A percentile compares a stretch with the other conserved stretches of the same genome.
Evolutionary conservation across 2,797 vertebrate species (phyloP).

Genomic region (Telmatherina bonti): DNA sequence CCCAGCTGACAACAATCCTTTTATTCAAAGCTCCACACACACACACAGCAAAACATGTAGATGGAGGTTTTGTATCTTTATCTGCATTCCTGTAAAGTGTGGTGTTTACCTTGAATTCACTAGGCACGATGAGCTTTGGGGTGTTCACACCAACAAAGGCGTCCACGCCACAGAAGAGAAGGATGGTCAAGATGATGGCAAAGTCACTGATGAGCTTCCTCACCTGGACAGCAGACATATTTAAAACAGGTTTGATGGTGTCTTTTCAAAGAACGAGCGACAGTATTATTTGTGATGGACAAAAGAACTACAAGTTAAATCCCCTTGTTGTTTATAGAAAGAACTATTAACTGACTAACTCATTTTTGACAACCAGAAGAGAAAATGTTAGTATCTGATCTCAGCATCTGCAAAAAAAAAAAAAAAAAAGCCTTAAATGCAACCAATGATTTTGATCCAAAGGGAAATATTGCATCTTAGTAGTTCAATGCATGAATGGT

Average conservation of each 20-base stretch:
- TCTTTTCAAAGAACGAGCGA: neutral
- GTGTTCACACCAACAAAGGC: conserved; percentile 95
- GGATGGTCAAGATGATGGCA: conserved; percentile 95
- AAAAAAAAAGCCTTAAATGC: neutral
- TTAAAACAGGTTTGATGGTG: neutral
- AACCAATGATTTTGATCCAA: neutral
- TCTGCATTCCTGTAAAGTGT: neutral
- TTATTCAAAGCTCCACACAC: neutral
- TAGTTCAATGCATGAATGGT: neutral
- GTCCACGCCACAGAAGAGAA: conserved; percentile 96
- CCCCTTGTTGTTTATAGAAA: neutral
- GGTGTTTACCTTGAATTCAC: conserved; percentile 93
- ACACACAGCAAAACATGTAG: neutral
- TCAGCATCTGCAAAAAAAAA: no score
- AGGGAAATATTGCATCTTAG: neutral
- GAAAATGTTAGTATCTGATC: neutral
- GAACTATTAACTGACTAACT: neutral
- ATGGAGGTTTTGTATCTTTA: neutral
- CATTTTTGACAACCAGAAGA: no score
- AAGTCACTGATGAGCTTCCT: conserved; percentile 98
- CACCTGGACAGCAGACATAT: conserved; percentile 79
- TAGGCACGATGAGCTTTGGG: conserved; percentile 97
- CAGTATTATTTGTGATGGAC: neutral
- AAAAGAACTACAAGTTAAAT: neutral
- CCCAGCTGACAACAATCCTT: conserved; percentile 2